Evolutionary conservation across 2,888 invertebrate genomes (phyloP).

Genomic region (Apomyelois bistriatella): DNA sequence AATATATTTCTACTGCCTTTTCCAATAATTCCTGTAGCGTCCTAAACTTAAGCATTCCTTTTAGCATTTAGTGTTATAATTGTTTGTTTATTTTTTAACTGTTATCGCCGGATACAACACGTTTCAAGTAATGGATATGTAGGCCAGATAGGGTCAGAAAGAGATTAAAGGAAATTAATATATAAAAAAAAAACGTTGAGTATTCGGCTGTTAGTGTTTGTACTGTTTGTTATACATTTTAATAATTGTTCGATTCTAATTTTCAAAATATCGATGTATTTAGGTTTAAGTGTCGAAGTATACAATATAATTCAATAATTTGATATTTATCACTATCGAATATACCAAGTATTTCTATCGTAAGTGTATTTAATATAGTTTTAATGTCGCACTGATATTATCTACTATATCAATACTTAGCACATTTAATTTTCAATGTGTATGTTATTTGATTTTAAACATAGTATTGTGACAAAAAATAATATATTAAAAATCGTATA

Average conservation of each 20-base stretch:
- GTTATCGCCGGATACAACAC: no score
- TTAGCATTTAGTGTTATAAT: conserved; percentile 2
- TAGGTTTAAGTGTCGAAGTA: neutral
- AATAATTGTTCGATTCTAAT: neutral
- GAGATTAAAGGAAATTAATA: no score
- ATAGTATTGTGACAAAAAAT: conserved; percentile 6
- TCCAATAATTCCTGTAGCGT: neutral
- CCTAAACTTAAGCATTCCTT: conserved; percentile 11
- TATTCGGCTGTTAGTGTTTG: neutral
- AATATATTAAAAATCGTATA: conserved; percentile 10
- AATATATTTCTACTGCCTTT: neutral
- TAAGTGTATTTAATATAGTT: neutral
- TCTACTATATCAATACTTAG: neutral
- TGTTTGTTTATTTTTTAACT: conserved; percentile 7
- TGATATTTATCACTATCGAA: conserved; percentile 1
- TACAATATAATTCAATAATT: neutral
- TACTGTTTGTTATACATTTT: neutral
- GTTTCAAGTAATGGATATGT: no score
- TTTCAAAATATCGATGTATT: neutral
- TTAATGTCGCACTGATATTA: neutral
- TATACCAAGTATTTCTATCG: neutral
- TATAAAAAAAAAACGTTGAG: no score
- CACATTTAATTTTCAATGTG: neutral
- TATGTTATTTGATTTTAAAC: neutral
- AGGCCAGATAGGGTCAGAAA: no score